phyloP scores from a whole-genome alignment of 2,113 vertebrate species.

The Pseudorasbora parva region DNA sequence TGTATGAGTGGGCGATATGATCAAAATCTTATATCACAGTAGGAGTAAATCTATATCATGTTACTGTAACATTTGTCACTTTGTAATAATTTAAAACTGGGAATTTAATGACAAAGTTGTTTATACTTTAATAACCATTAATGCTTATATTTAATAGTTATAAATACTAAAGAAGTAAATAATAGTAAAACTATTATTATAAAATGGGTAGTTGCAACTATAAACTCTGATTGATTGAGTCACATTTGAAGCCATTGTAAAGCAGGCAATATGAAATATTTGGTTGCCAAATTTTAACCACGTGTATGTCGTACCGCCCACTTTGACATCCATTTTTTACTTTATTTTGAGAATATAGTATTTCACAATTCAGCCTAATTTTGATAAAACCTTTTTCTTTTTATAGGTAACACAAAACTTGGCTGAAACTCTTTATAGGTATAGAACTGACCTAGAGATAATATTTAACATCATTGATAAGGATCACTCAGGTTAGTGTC shows the following conservation, averaged over 20 bases:
- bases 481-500: constrained; percentile 87
- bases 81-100: too few relatives aligned
- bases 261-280: background rate
- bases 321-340: background rate
- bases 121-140: background rate
- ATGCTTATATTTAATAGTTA: too few relatives aligned
- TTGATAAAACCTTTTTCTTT: background rate
- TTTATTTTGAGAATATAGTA: background rate
- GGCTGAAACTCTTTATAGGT: constrained; percentile 89
- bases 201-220: too few relatives aligned
- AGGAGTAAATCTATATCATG: background rate
- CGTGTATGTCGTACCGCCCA: background rate
- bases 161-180: too few relatives aligned
- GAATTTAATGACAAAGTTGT: background rate
- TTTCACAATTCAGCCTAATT: background rate
- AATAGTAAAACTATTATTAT: too few relatives aligned
- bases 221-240: too few relatives aligned
- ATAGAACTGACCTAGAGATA: constrained; percentile 89
- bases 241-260: background rate
- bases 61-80: background rate
- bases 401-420: constrained; percentile 83
- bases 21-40: background rate
- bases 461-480: constrained; percentile 95
- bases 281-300: background rate
- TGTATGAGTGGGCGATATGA: background rate